Percentiles rank a stretch among this genome's conserved stretches.
Conservation (phyloP, 2,888 invertebrate genomes). For the Erebia aethiops region DNA sequence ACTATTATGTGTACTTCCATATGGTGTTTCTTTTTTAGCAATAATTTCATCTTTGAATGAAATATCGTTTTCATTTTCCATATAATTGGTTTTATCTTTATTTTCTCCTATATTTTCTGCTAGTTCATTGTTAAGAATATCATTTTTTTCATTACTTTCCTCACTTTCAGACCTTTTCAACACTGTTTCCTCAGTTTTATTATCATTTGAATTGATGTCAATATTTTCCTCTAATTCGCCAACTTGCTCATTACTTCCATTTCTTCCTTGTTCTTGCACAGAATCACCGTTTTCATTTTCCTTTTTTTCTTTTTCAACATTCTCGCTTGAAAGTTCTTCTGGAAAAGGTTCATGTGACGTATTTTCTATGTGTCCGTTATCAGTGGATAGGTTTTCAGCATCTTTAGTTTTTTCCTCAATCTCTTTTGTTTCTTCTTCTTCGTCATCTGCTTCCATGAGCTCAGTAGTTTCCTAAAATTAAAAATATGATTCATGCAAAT, state of each 20-base stretch:
- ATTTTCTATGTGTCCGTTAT: constrained; percentile 27
- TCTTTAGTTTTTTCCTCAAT: neutral
- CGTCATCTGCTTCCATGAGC: constrained; percentile 8
- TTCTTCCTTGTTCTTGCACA: constrained; percentile 39
- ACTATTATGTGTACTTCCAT: constrained; percentile 30
- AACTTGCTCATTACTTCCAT: constrained; percentile 26
- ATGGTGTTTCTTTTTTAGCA: constrained; percentile 43
- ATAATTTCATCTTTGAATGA: constrained; percentile 28
- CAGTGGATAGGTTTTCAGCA: neutral
- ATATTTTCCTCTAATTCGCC: neutral
- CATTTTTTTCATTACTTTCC: constrained; percentile 33
- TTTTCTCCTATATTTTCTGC: constrained; percentile 31
- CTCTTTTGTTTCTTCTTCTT: constrained; percentile 14
- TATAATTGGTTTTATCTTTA: constrained; percentile 24
- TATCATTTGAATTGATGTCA: neutral
- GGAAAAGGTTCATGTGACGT: constrained; percentile 2
- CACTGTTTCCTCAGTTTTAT: constrained; percentile 33
- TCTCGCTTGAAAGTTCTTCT: constrained; percentile 16
- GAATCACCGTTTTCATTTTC: constrained; percentile 38
- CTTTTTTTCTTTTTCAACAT: constrained; percentile 50
- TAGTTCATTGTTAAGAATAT: constrained; percentile 40
- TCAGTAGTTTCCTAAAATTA: constrained; percentile 36
- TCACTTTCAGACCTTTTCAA: constrained; percentile 38
- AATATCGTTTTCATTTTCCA: constrained; percentile 30
- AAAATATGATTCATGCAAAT: constrained; percentile 75